A percentile compares a stretch with the other conserved stretches of the same genome.
Conservation (phyloP, 1,140 invertebrate genomes). For the Drosophila nigrodunni region DNA sequence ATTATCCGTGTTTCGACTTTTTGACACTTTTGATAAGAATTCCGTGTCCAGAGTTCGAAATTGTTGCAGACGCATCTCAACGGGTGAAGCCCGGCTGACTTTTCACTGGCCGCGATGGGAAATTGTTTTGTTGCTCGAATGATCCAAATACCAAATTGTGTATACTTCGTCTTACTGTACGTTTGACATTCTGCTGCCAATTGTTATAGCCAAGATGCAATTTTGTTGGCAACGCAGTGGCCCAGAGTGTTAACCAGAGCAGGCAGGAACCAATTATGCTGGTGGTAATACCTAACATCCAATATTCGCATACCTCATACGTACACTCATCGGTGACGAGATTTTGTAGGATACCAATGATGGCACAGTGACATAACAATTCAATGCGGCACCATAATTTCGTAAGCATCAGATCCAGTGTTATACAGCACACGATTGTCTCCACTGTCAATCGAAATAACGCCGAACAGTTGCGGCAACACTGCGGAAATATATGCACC, state of each 20-base stretch:
- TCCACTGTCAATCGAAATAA: conserved; percentile 44
- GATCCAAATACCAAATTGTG: conserved; percentile 15
- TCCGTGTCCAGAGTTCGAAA: neutral
- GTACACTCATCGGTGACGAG: conserved; percentile 48
- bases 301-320: conserved; percentile 56
- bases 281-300: conserved; percentile 50
- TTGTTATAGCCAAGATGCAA: neutral
- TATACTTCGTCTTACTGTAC: conserved; percentile 4
- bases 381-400: conserved; percentile 69
- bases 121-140: neutral
- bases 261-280: conserved; percentile 57
- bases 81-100: conserved; percentile 20
- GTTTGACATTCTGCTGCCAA: conserved; percentile 25
- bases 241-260: conserved; percentile 63
- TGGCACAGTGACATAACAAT: conserved; percentile 58
- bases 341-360: conserved; percentile 50
- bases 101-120: neutral
- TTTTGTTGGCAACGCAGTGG: conserved; percentile 46
- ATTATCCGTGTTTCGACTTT: neutral
- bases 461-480: conserved; percentile 3
- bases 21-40: neutral
- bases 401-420: conserved; percentile 55
- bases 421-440: conserved; percentile 55
- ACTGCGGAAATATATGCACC: conserved; percentile 48
- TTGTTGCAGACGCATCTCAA: neutral